Evolutionary conservation across 2,797 vertebrate genomes (phyloP).

Genomic region (Sebastes kiyomatsui): DNA sequence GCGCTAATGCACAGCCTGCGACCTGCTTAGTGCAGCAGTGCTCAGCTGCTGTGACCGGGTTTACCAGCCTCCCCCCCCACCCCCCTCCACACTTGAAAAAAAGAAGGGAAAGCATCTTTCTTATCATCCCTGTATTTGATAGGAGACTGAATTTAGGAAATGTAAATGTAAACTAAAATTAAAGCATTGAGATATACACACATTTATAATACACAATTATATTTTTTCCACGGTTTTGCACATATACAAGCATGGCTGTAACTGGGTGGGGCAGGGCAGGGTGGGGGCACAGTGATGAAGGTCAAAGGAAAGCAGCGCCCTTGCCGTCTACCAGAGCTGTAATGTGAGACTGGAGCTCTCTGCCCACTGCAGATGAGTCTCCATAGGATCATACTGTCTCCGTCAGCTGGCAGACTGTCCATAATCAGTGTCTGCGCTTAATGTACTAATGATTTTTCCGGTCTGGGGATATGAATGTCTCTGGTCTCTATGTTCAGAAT

Average conservation of each 20-base stretch:
- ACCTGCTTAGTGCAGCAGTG: conserved; percentile 62
- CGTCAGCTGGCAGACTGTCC: conserved; percentile 29
- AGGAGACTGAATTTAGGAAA: not conserved
- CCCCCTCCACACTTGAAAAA: not conserved
- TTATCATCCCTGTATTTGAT: not conserved
- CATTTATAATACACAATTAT: not conserved
- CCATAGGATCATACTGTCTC: conserved; percentile 45
- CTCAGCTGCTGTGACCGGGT: conserved; percentile 45
- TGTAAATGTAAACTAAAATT: not conserved
- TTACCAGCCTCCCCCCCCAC: not conserved
- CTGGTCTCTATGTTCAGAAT: not conserved
- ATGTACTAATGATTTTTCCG: conserved; percentile 32
- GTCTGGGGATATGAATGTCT: not conserved
- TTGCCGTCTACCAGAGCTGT: conserved; percentile 53
- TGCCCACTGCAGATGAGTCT: conserved; percentile 50
- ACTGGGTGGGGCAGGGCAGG: not conserved
- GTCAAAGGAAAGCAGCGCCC: conserved; percentile 47
- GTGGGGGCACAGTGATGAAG: conserved; percentile 54
- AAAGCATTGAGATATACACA: not conserved
- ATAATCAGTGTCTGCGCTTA: conserved; percentile 47
- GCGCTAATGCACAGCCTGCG: conserved; percentile 72
- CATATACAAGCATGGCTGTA: not conserved
- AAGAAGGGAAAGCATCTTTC: conserved; percentile 4
- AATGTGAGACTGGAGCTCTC: conserved; percentile 66
- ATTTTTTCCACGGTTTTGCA: not conserved